Base-by-base conservation (phyloP, 37 sponge, comb jelly and placozoan genomes). In the Aphrocallistes beatrix region DNA sequence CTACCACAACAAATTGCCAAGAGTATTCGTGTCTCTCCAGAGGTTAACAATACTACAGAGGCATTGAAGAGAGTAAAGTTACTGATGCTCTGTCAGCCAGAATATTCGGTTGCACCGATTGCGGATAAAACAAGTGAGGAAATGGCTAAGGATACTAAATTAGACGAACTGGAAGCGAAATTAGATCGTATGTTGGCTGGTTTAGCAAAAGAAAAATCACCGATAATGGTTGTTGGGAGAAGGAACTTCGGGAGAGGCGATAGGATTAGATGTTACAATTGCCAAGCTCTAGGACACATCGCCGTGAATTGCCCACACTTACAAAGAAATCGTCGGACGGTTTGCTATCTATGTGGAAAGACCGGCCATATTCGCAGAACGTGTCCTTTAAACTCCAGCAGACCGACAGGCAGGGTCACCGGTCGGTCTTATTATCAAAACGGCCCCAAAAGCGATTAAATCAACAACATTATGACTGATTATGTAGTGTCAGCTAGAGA, bases 1-100 rank as follows among this genome's bases (percentile, higher is more conserved):
- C 75, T 60, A 28, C 75, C 8, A 60, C 34, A 19, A 60, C 75
- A 60, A 19, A 25, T 25, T 60, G 75, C 75, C 21, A 60, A 30
- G n/a, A 60, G n/a, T 13, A 60, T 60, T 60, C 34, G 75, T 21
- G 17, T 30, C 28, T 13, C 75, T 60, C n/a, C 75, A 6, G 75
- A 60, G 75, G 75, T 60, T 25, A 60, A 19, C 10, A 30, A 60
- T 60, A 60, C 75, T 30, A 60, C 10, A 1, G 75, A 60, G 34
- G 75, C 75, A 60, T 60, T 60, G 75, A 60, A 60, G n/a, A 60
- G 75, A 60, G 75, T 60, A 60, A 13, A 60, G n/a, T 32, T 60
- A 3, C n/a, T 60, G 21, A 60, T 60, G 21, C 75, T 60, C n/a
- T 60, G 75, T 30, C 32, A 60, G n/a, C 32, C 75, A 25, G 75